Evolutionary conservation across 1,140 invertebrate genomes (phyloP), one percentile per base, ranked within the genome.

Genomic region (Yoshiicerus persimilis): DNA sequence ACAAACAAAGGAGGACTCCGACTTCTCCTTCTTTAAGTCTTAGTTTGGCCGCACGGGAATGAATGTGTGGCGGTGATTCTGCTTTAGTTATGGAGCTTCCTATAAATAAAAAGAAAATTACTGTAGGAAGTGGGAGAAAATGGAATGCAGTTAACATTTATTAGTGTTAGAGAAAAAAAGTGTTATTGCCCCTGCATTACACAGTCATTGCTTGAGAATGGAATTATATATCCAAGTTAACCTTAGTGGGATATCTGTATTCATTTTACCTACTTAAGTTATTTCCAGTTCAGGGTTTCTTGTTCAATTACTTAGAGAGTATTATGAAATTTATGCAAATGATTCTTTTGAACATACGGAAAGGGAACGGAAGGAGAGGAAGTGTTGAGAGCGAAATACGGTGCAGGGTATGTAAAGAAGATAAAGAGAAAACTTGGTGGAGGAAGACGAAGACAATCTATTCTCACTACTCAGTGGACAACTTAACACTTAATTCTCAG

Each of bases 1-100:
- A 94, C 62, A 96, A 94, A 92, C 95, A 96, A 56, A 96, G 93
- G 87, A 96, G 92, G 39, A 96, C 95, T 23, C 95, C 95, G 62
- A 95, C 95, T 92, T 96, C 95, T 89, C 96, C 96, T 92, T 96
- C 70, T 87, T 89, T 89, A 80, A 89, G 87, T 87, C 88, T 86
- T 3, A 90, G 62, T 84, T 87, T 86, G 5, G 89, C 27, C 5
- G 85, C 87, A 9, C 83, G 56, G 10, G 84, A 86, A 66, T 86
- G 84, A 86, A 86, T 86, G 41, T 86, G 84, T 30, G 84, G 84
- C 36, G 84, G 47, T 9, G 84, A 86, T 36, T 86, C 84, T 2
- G 47, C 32, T 86, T 86, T 86, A 10, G 32, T n/a, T 0, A 9
- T 62, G 6, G 84, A 27, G 6, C 84, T 56, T 86, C 83, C 83